A percentile compares a stretch with the other conserved stretches of the same genome.
These are phyloP conservation scores for Rhipidura dahli DNA, from an alignment of 2,113 vertebrate species.

Conservation along the genomic window DNA sequence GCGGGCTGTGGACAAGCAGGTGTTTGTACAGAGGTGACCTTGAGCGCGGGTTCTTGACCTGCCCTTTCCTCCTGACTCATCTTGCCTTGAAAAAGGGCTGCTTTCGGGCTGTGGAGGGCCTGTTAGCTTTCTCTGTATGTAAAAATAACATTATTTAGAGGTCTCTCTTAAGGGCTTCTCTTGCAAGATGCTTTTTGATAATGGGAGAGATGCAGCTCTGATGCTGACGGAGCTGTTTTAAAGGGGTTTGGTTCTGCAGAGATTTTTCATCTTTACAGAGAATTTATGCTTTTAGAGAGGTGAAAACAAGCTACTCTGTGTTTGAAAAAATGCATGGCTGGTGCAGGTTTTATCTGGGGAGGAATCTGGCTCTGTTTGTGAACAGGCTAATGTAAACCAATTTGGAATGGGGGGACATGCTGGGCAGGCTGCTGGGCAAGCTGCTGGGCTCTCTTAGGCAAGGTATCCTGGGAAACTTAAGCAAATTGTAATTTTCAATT, in stretches of 20 bases:
- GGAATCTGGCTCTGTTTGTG: not conserved
- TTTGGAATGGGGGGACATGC: constrained; percentile 1
- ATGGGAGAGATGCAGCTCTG: not conserved
- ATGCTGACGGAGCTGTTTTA: not conserved
- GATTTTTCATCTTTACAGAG: not conserved
- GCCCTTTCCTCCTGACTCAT: constrained; percentile 64
- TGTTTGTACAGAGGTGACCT: constrained; percentile 67
- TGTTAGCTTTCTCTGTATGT: not conserved
- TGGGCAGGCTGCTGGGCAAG: not conserved
- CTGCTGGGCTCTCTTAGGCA: not conserved
- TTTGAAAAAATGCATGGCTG: not conserved
- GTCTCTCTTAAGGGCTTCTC: not conserved
- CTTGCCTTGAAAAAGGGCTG: constrained; percentile 33
- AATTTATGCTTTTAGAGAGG: not conserved
- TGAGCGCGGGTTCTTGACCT: constrained; percentile 57
- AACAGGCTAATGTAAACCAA: constrained; percentile 30
- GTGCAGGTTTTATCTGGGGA: not conserved
- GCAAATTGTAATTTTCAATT: constrained; percentile 1
- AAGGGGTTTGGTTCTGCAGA: not conserved
- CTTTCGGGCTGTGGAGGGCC: not conserved
- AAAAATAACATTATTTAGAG: constrained; percentile 12
- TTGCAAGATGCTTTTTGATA: not conserved
- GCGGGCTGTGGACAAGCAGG: constrained; percentile 68
- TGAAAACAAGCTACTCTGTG: not conserved
- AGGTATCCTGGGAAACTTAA: not conserved